Evolutionary conservation across 2,797 vertebrate species (phyloP), one percentile per base, ranked within the genome.

Genomic region (Scarus forsteni): DNA sequence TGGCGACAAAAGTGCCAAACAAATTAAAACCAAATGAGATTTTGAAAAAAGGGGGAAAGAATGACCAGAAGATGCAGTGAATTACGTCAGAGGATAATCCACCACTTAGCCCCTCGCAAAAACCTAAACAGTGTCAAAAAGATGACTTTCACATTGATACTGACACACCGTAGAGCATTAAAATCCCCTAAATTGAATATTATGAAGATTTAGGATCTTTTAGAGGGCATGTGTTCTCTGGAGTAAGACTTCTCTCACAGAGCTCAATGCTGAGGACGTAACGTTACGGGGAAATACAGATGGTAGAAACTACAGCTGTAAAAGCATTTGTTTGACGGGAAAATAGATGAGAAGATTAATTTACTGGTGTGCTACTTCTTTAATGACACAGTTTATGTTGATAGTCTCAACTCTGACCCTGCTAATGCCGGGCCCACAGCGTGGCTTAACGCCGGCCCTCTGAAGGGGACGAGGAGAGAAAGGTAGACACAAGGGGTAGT

Each of bases 291-390:
- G 74, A 77, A 84, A 87, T 85, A 82, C 88, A 92, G 85, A 90
- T 88, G 89, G 73, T 66, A 51, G 61, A 34, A 79, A 56, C 60
- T 73, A 60, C 50, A 61, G 79, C 81, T 62, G 79, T 87, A 86
- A 89, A 92, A 91, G 89, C 91, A 91, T 93, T 94, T 92, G 90
- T 93, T 92, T 89, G 52, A 12, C 19, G 10, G 0, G 72, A 84
- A 88, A 91, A 88, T 75, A 60, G 71, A 90, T 69, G 87, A 90
- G 76, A 90, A 92, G 89, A 94, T 93, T 92, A 92, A 92, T 93
- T 93, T 92, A 90, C 69, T 85, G 79, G 80, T 88, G 89, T 82
- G 65, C 89, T 88, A 88, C 84, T 89, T 90, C 92, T 88, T 93
- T 92, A 91, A 93, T 92, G 90, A 93, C 82, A 86, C 87, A 85